These are phyloP conservation scores for Melierax canorus DNA, from an alignment of 2,113 vertebrate genomes.

Conservation along the genomic window DNA sequence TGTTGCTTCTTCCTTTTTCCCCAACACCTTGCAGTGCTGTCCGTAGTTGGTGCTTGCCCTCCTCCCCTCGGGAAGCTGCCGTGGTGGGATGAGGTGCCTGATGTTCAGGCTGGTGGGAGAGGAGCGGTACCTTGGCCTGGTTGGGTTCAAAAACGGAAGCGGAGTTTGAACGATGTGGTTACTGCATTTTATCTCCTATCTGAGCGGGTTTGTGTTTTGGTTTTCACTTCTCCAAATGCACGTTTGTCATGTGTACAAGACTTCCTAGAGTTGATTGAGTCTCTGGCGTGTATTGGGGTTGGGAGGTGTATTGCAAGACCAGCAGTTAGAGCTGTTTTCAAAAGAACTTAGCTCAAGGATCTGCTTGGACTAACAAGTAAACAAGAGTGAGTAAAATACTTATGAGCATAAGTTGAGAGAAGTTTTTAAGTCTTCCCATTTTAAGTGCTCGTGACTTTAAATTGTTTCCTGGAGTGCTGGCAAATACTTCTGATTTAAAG, in stretches of 20 bases:
- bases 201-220: not conserved
- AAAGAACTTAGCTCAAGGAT: not conserved
- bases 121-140: accelerated
- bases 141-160: not conserved
- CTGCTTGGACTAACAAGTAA: not conserved
- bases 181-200: not conserved
- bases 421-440: not conserved
- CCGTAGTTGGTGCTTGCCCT: not conserved
- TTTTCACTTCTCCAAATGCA: not conserved
- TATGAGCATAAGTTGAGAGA: not conserved
- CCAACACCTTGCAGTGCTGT: accelerated
- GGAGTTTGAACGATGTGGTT: not conserved
- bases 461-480: not conserved
- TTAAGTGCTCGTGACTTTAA: not conserved
- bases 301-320: not conserved
- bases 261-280: not conserved
- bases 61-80: not conserved
- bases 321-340: not conserved
- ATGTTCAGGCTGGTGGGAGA: not conserved
- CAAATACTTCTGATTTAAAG: not conserved
- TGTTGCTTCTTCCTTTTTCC: not conserved
- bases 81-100: not conserved
- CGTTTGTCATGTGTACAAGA: accelerated
- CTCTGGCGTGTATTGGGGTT: not conserved
- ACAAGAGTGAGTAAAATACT: not conserved